Conservation (phyloP, 2,113 vertebrate species). For the Thymallus thymallus region DNA sequence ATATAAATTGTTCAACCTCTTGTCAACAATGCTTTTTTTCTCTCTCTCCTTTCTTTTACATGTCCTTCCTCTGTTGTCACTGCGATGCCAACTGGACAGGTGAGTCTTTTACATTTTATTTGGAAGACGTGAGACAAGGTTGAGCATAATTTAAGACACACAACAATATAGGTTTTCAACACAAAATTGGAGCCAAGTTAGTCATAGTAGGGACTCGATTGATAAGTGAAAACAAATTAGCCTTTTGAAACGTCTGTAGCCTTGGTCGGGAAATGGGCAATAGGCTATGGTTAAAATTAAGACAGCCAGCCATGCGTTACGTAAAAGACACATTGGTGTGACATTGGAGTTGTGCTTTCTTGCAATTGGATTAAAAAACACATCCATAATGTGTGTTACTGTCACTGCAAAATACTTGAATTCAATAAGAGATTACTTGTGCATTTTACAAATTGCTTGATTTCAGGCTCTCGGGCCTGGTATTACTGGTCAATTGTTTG, state of each 20-base stretch:
- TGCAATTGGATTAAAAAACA: background rate
- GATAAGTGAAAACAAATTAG: slow-evolving; percentile 23
- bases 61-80: background rate
- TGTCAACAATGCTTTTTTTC: slow-evolving; percentile 8
- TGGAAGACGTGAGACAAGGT: background rate
- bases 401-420: slow-evolving; percentile 1
- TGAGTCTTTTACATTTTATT: slow-evolving; percentile 51
- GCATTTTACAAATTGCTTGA: slow-evolving; percentile 35
- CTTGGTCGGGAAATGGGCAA: background rate
- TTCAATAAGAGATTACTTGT: slow-evolving; percentile 12
- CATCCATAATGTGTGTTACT: slow-evolving; percentile 9
- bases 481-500: slow-evolving; percentile 14
- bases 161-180: background rate
- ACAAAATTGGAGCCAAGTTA: background rate
- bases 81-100: slow-evolving; percentile 41
- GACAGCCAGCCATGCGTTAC: slow-evolving; percentile 6
- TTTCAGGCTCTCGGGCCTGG: slow-evolving; percentile 12
- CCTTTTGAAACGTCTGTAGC: slow-evolving; percentile 3
- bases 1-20: background rate
- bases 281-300: slow-evolving; percentile 14
- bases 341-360: slow-evolving; percentile 17
- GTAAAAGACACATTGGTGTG: slow-evolving; percentile 17
- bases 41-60: slow-evolving; percentile 4
- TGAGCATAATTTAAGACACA: slow-evolving; percentile 2
- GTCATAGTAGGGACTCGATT: slow-evolving; percentile 9